Percentiles rank a stretch among this genome's conserved stretches.
Evolutionary conservation across 2,797 vertebrate species (phyloP).

Genomic region (Melanotaenia nigrans): DNA sequence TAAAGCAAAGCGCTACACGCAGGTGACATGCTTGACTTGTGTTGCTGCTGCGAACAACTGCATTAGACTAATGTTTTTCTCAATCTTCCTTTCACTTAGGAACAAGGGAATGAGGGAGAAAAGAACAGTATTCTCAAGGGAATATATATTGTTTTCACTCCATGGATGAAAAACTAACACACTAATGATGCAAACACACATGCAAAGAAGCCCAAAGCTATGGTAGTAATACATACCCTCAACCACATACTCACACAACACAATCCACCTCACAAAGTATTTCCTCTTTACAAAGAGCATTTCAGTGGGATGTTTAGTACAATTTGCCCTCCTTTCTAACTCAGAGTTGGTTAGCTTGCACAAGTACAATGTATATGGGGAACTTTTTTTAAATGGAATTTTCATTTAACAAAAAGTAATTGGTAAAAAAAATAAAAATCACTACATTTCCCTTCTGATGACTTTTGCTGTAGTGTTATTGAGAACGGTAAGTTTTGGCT

Average conservation of each 20-base stretch:
- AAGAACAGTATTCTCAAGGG: constrained; percentile 69
- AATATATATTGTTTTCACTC: constrained; percentile 64
- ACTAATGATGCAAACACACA: constrained; percentile 80
- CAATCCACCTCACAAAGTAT: constrained; percentile 39
- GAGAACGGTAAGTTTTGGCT: not conserved
- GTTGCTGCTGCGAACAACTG: constrained; percentile 77
- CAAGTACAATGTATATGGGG: not conserved
- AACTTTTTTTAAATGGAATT: not conserved
- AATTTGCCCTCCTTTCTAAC: constrained; percentile 38
- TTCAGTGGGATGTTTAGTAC: constrained; percentile 27
- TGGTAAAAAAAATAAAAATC: not conserved
- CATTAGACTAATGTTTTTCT: constrained; percentile 64
- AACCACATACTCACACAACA: constrained; percentile 18
- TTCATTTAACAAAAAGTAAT: no score
- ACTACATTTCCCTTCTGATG: constrained; percentile 23
- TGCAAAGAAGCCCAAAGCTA: constrained; percentile 43
- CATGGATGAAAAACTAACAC: constrained; percentile 78
- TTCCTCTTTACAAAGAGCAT: constrained; percentile 50
- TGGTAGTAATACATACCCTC: constrained; percentile 27
- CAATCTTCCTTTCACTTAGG: constrained; percentile 44
- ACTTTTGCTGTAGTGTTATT: constrained; percentile 1
- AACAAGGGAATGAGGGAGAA: constrained; percentile 55
- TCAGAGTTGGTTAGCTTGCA: constrained; percentile 38
- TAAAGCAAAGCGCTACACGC: constrained; percentile 71
- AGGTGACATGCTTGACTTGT: constrained; percentile 83